Evolutionary conservation across 2,888 invertebrate species (phyloP).

Genomic region (Pimpla rufipes): DNA sequence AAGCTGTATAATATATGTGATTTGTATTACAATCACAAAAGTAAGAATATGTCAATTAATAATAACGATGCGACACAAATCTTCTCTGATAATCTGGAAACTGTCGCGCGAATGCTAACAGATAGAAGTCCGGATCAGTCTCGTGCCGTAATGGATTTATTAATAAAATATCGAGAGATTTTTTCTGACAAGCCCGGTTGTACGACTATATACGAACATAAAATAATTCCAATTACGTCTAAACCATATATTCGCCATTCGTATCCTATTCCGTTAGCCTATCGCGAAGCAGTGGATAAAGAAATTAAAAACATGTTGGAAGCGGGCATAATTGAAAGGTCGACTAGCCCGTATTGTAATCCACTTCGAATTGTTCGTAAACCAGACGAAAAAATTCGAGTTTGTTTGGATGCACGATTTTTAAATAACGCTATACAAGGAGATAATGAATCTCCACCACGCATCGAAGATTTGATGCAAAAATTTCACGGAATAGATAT

Average conservation of each 20-base stretch:
- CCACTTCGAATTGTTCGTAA: slow-evolving; percentile 61
- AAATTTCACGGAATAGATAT: slow-evolving; percentile 65
- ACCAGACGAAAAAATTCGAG: background rate
- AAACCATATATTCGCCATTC: slow-evolving; percentile 70
- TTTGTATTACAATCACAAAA: too few species aligned
- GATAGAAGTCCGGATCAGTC: too few species aligned
- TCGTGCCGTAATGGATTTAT: too few species aligned
- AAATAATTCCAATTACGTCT: slow-evolving; percentile 59
- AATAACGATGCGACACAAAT: too few species aligned
- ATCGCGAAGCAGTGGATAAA: slow-evolving; percentile 71
- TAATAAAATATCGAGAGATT: background rate
- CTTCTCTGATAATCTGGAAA: too few species aligned
- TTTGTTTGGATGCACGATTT: background rate
- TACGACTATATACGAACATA: slow-evolving; percentile 16
- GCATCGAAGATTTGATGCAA: slow-evolving; percentile 68
- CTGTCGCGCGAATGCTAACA: too few species aligned
- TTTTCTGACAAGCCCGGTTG: slow-evolving; percentile 19
- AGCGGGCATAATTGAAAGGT: slow-evolving; percentile 75
- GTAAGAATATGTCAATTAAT: too few species aligned
- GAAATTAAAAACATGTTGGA: slow-evolving; percentile 75
- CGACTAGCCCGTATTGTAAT: slow-evolving; percentile 75
- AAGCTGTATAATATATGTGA: too few species aligned
- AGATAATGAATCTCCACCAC: background rate
- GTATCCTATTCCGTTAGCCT: slow-evolving; percentile 77
- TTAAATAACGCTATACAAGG: background rate